These are phyloP conservation scores for Xylota sylvarum DNA, from an alignment of 2,888 invertebrate genomes.

Conservation along the genomic window DNA sequence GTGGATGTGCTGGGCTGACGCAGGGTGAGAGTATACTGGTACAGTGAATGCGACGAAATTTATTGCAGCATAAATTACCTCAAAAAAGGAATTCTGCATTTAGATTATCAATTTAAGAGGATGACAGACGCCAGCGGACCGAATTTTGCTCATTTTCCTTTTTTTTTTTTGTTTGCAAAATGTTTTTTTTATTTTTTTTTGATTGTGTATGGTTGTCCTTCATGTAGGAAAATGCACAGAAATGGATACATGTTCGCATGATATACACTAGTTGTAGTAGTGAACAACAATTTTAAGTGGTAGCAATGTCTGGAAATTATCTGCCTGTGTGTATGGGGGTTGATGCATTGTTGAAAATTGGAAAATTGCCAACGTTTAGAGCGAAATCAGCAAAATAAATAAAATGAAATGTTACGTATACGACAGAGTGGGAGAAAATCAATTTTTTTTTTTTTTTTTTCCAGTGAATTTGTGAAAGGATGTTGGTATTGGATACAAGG, in stretches of 20 bases:
- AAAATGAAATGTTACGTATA: conserved; percentile 56
- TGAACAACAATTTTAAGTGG: conserved; percentile 64
- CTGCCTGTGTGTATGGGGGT: conserved; percentile 15
- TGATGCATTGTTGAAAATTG: conserved; percentile 68
- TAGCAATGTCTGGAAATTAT: conserved; percentile 65
- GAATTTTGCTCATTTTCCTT: conserved; percentile 39
- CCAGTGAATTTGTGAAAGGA: not conserved
- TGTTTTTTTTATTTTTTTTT: not conserved
- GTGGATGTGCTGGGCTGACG: not conserved
- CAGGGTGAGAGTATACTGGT: not conserved
- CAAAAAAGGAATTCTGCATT: conserved; percentile 59
- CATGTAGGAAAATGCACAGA: conserved; percentile 48
- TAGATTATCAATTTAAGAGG: conserved; percentile 71
- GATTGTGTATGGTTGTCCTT: not conserved
- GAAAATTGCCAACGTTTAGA: conserved; percentile 74
- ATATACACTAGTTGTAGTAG: conserved; percentile 12
- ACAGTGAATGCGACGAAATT: conserved; percentile 62
- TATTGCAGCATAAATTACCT: conserved; percentile 72
- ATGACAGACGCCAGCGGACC: conserved; percentile 51
- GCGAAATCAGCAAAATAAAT: conserved; percentile 71
- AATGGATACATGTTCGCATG: conserved; percentile 2
- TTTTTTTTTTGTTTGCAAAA: conserved; percentile 12
- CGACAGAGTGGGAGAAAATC: conserved; percentile 40
- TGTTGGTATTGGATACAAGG: conserved; percentile 15
- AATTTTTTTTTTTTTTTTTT: conserved; percentile 16